These are phyloP conservation scores for Buathra laborator DNA, from an alignment of 2,888 invertebrate genomes.

Conservation along the genomic window DNA sequence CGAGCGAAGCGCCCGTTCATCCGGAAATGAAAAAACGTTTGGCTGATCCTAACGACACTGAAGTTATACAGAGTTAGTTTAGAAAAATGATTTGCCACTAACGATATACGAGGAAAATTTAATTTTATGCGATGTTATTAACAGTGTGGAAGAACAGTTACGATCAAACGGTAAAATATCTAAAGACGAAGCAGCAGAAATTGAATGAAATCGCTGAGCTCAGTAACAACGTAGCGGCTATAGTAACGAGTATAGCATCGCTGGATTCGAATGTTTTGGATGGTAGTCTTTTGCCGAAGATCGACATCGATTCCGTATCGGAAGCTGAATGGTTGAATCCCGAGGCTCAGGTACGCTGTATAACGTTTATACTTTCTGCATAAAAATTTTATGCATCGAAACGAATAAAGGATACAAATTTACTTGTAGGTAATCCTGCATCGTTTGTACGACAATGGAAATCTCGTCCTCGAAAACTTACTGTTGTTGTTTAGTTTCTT, in stretches of 20 bases:
- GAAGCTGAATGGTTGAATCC: slow-evolving; percentile 73
- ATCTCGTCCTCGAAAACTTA: slow-evolving; percentile 76
- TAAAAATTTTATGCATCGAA: background rate
- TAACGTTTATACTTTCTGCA: background rate
- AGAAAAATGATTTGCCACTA: too few relatives aligned
- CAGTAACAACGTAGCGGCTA: slow-evolving; percentile 69
- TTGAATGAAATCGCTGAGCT: slow-evolving; percentile 71
- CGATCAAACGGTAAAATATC: slow-evolving; percentile 59
- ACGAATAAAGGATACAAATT: background rate
- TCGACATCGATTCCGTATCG: slow-evolving; percentile 73
- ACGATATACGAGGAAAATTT: background rate
- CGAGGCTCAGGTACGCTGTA: slow-evolving; percentile 75
- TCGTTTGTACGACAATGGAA: slow-evolving; percentile 75
- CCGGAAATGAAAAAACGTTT: slow-evolving; percentile 74
- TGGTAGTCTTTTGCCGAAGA: slow-evolving; percentile 71
- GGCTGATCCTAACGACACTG: slow-evolving; percentile 73
- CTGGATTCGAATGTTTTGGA: slow-evolving; percentile 74
- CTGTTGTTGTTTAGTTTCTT: slow-evolving; percentile 73
- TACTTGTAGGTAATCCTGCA: slow-evolving; percentile 74
- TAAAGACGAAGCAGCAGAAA: slow-evolving; percentile 66
- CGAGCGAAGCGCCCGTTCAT: slow-evolving; percentile 74
- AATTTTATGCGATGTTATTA: slow-evolving; percentile 20
- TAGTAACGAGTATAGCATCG: slow-evolving; percentile 73
- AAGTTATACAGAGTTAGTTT: slow-evolving; percentile 76
- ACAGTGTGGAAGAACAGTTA: slow-evolving; percentile 77